phyloP scores from a whole-genome alignment of 2,888 invertebrate genomes.

The Sceliomorpha sp. region DNA sequence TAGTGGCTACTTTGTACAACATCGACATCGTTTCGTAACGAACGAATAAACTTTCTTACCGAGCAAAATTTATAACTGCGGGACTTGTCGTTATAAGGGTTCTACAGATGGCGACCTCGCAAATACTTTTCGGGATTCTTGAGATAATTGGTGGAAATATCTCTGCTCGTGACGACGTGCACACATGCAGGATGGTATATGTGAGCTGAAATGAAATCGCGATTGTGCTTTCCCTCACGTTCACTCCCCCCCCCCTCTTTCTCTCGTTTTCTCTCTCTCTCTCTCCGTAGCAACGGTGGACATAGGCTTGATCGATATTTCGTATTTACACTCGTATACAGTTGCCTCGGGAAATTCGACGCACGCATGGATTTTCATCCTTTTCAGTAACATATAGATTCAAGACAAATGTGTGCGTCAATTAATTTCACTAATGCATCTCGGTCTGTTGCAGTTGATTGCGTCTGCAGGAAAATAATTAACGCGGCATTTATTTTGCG shows the following conservation, averaged over 20 bases:
- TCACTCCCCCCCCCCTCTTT: not conserved
- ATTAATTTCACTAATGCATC: slow-evolving; percentile 45
- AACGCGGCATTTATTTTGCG: not conserved
- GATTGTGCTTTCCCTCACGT: slow-evolving; percentile 15
- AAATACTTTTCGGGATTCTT: slow-evolving; percentile 46
- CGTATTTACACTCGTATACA: slow-evolving; percentile 59
- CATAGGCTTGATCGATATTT: slow-evolving; percentile 60
- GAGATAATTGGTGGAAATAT: slow-evolving; percentile 44
- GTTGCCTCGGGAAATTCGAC: slow-evolving; percentile 48
- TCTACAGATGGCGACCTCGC: slow-evolving; percentile 18
- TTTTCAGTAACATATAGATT: slow-evolving; percentile 5
- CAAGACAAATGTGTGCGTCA: slow-evolving; percentile 42
- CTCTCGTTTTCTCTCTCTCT: not conserved
- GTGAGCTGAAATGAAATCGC: slow-evolving; percentile 30
- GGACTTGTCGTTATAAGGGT: slow-evolving; percentile 39
- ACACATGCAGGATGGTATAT: slow-evolving; percentile 7
- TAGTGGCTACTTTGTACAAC: slow-evolving; percentile 46
- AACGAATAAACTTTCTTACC: slow-evolving; percentile 45
- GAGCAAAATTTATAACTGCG: slow-evolving; percentile 38
- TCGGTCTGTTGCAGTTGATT: slow-evolving; percentile 23
- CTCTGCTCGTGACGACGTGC: slow-evolving; percentile 25
- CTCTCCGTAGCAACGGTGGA: slow-evolving; percentile 24
- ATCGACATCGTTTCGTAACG: slow-evolving; percentile 43
- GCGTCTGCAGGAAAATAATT: slow-evolving; percentile 29
- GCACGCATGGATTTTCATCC: slow-evolving; percentile 47